These are phyloP conservation scores for Megaceryle alcyon DNA, from an alignment of 2,797 vertebrate species.

Conservation along the genomic window DNA sequence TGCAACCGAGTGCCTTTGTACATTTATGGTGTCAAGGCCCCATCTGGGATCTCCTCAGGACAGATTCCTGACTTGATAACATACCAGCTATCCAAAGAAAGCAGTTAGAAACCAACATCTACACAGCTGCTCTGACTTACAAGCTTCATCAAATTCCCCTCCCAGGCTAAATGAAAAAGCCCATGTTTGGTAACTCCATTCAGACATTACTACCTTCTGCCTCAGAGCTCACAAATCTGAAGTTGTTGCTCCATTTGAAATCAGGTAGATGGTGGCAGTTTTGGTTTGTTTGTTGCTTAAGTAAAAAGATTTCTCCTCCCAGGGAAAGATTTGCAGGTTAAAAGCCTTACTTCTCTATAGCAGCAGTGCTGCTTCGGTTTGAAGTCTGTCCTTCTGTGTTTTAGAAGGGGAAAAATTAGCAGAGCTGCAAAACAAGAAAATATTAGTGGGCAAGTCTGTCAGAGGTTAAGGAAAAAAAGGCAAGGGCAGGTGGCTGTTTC, in stretches of 20 bases:
- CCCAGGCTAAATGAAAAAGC: conserved; percentile 19
- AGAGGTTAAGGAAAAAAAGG: neutral
- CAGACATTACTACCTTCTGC: neutral
- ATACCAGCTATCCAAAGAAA: conserved; percentile 65
- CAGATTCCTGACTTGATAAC: conserved; percentile 65
- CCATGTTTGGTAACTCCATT: conserved; percentile 47
- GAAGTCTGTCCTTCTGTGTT: neutral
- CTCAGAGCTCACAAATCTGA: neutral
- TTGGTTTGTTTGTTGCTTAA: neutral
- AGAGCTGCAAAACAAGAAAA: neutral
- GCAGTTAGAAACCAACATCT: conserved; percentile 27
- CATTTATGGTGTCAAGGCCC: conserved; percentile 68
- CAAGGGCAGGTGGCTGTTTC: neutral
- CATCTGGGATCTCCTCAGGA: conserved; percentile 61
- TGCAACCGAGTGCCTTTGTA: conserved; percentile 60
- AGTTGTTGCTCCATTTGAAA: neutral
- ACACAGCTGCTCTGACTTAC: conserved; percentile 58
- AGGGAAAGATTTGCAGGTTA: neutral
- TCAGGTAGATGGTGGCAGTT: neutral
- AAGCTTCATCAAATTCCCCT: conserved; percentile 49
- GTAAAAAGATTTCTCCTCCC: neutral
- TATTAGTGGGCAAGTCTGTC: neutral
- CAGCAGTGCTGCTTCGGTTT: neutral
- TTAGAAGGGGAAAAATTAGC: neutral
- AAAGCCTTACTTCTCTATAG: neutral